Base-by-base conservation (phyloP, 2,797 vertebrate genomes). In the Anableps anableps region DNA sequence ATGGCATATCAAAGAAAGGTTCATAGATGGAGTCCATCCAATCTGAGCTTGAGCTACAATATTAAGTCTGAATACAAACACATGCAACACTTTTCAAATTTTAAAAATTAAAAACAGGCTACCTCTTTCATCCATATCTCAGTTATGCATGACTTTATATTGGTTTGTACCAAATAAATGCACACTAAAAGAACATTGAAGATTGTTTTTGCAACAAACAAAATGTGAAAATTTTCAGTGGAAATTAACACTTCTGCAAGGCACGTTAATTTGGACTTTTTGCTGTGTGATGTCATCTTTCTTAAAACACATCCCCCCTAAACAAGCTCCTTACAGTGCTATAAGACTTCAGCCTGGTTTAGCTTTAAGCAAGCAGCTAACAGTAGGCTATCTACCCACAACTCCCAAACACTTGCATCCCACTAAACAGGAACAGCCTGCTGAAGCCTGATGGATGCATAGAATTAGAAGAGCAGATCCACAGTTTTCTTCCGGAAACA, bases 291-390 rank as follows among this genome's bases (percentile, higher is more conserved):
- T 26, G 36, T 68, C 1, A 0, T 45, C 41, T 45, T 71, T 45
- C 38, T n/a, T n/a, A 45, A 16, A 71, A n/a, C 13, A 71, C 26
- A 71, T 43, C 21, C 38, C 66, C 66, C n/a, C 66, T 75, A 72
- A 55, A 79, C 66, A 80, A 78, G 77, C 55, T 62, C 72, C 83
- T 96, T 95, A 96, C 94, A 95, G 95, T 95, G 94, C 87, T 92
- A 45, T 13, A 85, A 79, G 90, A 89, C 80, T 76, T 78, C 48
- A 78, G 84, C 58, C 77, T 88, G 78, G 62, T 90, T 90, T 93
- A 84, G 88, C 91, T 91, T 88, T 5, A 60, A 81, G 78, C 84
- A 85, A 73, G 80, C 48, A 3, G 23, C 78, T 77, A 74, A 82
- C 29, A 29, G 3, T 41, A 68, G n/a, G n/a, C n/a, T n/a, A n/a